phyloP scores from a whole-genome alignment of 1,140 invertebrate genomes.

The Oncopodura yosiiana region DNA sequence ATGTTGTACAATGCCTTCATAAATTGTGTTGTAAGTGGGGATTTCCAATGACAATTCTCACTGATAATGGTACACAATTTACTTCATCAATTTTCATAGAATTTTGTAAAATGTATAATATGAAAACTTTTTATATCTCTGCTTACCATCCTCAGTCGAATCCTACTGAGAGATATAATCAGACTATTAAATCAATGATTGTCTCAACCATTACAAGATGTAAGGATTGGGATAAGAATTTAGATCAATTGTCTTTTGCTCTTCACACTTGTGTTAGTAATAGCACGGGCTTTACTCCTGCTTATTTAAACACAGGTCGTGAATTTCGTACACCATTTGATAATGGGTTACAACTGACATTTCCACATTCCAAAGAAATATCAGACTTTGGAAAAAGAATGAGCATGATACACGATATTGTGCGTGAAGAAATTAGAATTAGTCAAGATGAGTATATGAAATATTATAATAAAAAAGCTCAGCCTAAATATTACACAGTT shows the following conservation, averaged over 20 bases:
- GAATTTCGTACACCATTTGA: slow-evolving; percentile 35
- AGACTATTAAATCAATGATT: slow-evolving; percentile 41
- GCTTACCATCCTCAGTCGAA: slow-evolving; percentile 41
- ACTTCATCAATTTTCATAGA: slow-evolving; percentile 12
- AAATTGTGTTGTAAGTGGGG: slow-evolving; percentile 35
- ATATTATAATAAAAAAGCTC: slow-evolving; percentile 1
- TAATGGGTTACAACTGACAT: no score
- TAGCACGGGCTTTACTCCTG: slow-evolving; percentile 39
- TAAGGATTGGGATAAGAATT: slow-evolving; percentile 37
- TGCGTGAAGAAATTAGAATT: not conserved
- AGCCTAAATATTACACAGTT: not conserved
- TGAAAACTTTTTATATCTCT: slow-evolving; percentile 26
- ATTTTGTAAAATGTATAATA: slow-evolving; percentile 5
- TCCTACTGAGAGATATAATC: slow-evolving; percentile 42
- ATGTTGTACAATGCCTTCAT: slow-evolving; percentile 15
- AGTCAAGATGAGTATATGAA: not conserved
- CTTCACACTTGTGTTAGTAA: slow-evolving; percentile 39
- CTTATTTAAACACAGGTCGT: slow-evolving; percentile 39
- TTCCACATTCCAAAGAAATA: no score
- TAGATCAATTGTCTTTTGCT: slow-evolving; percentile 40
- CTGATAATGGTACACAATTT: slow-evolving; percentile 37
- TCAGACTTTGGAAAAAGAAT: not conserved
- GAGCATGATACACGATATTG: slow-evolving; percentile 4
- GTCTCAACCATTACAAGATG: slow-evolving; percentile 24
- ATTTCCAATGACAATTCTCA: slow-evolving; percentile 28